Base-by-base conservation (phyloP, 53 echinoderm and acorn worm genomes). In the Temnopleurus reevesii region DNA sequence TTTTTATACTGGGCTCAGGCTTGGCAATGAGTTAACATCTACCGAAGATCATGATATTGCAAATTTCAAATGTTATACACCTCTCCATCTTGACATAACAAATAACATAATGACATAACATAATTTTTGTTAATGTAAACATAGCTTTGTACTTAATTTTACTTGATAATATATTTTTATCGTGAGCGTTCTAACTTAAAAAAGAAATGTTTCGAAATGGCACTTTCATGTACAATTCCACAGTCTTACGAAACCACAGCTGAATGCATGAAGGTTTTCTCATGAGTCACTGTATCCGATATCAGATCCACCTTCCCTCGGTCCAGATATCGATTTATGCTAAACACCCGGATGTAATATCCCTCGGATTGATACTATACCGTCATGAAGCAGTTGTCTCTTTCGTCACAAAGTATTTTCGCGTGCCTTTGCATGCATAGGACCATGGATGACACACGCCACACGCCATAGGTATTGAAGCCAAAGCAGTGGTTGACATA, bases 301-400 rank as follows among this genome's bases (percentile, higher is more conserved):
- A 79, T 79, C 49, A 26, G 79, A 79, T 79, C 47, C 79, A 8
- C 17, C 29, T 46, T 79, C 12, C 49, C 25, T 46, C 51, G n/a
- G 27, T 47, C 29, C 47, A 7, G 7, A 27, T 26, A 79, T 79
- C 79, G 79, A 79, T 79, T 79, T 47, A 71, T 79, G 46, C 26
- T 15, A 79, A 79, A 79, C 27, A 79, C 79, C 79, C 79, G 79
- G 79, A 79, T 79, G 79, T 25, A 47, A 49, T 71, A 71, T 38
- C 71, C 71, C 71, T 25, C 41, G 21, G 36, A 71, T 71, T 71
- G 71, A 71, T 71, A 41, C 41, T 71, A 71, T 71, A 41, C 41
- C 41, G 71, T 7, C 41, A 41, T 36, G 41, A 41, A 12, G 1
- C 41, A 71, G 71, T 71, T 71, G 3, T 29, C 8, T n/a, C 41